A percentile compares a stretch with the other conserved stretches of the same genome.
These are phyloP conservation scores for Glyptemys insculpta DNA, from an alignment of 2,797 vertebrate species.

Conservation along the genomic window DNA sequence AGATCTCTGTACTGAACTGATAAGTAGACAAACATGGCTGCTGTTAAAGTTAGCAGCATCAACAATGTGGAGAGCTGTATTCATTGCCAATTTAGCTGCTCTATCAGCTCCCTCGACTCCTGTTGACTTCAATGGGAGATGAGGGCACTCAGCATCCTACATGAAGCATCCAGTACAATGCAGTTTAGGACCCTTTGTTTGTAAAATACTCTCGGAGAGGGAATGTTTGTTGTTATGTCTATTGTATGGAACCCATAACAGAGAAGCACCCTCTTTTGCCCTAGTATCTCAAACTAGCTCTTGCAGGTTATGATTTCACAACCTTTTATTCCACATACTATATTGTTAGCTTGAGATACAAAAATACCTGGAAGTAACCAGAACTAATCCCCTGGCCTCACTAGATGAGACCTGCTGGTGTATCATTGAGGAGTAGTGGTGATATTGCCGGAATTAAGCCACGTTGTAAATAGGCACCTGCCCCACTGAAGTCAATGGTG, in stretches of 20 bases:
- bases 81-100: conserved; percentile 12
- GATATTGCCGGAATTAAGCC: neutral
- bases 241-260: neutral
- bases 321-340: neutral
- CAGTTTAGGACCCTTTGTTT: neutral
- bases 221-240: neutral
- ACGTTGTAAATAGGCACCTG: conserved; percentile 2
- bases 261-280: neutral
- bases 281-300: neutral
- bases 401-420: neutral
- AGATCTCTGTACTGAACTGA: neutral
- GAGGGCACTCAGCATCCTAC: neutral
- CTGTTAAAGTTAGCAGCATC: conserved; percentile 26
- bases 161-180: neutral
- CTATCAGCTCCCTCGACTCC: neutral
- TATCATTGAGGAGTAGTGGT: neutral
- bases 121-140: neutral
- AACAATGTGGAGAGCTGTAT: conserved; percentile 51
- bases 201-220: neutral
- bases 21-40: conserved; percentile 44
- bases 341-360: neutral
- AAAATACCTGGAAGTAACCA: conserved; percentile 10
- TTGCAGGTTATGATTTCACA: neutral
- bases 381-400: conserved; percentile 47
- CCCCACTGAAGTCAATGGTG: conserved; percentile 24